Conservation (phyloP, 2,888 invertebrate species). For the Salpingus planirostris region DNA sequence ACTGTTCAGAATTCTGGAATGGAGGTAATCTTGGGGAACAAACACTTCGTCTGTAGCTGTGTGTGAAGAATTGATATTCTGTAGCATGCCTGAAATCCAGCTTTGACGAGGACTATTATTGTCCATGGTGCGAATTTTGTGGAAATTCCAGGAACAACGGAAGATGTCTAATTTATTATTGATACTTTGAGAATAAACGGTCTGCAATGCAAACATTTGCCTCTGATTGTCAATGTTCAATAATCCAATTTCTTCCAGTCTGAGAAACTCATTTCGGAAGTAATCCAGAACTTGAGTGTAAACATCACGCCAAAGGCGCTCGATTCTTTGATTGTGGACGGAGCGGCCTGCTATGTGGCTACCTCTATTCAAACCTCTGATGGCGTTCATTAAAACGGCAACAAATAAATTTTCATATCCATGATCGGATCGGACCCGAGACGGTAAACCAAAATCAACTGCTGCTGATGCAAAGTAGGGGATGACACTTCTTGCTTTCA, state of each 20-base stretch:
- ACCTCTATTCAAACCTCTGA: slow-evolving; percentile 4
- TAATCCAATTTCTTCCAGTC: slow-evolving; percentile 1
- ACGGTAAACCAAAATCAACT: slow-evolving; percentile 4
- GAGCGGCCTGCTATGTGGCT: slow-evolving; percentile 5
- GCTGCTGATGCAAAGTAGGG: slow-evolving; percentile 1
- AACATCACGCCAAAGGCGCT: slow-evolving; percentile 4
- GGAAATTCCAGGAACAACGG: slow-evolving; percentile 1
- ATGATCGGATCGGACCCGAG: slow-evolving; percentile 4
- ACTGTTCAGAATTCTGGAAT: neutral
- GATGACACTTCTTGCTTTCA: neutral
- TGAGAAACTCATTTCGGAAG: slow-evolving; percentile 1
- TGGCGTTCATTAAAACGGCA: slow-evolving; percentile 4
- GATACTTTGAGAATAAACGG: neutral
- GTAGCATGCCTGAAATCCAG: neutral
- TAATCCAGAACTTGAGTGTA: slow-evolving; percentile 2
- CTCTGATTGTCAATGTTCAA: slow-evolving; percentile 1
- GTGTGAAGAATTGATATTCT: neutral
- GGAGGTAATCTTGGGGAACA: neutral
- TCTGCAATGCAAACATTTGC: slow-evolving; percentile 1
- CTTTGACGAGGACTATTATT: neutral
- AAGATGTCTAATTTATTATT: slow-evolving; percentile 3
- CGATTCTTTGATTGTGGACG: slow-evolving; percentile 3
- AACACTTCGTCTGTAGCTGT: neutral
- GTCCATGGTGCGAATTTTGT: slow-evolving; percentile 4
- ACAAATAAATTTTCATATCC: slow-evolving; percentile 6